Evolutionary conservation across 2,888 invertebrate species (phyloP).

Genomic region (Orthosia cruda): DNA sequence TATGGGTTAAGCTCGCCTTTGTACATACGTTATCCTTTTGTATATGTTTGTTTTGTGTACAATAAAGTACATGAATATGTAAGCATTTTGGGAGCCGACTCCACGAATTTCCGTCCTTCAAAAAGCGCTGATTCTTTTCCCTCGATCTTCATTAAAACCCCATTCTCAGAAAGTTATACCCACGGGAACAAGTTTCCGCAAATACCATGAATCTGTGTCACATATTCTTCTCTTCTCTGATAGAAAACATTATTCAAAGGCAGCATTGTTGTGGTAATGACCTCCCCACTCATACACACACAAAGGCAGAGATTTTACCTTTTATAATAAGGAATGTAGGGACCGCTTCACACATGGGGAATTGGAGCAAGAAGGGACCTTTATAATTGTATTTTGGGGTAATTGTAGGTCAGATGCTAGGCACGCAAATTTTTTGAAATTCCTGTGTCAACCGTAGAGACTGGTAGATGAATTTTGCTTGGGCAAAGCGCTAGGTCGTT

Average conservation of each 20-base stretch:
- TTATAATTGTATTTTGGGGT: neutral
- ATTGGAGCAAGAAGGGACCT: conserved; percentile 3
- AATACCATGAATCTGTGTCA: neutral
- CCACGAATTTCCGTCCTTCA: neutral
- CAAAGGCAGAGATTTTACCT: conserved; percentile 14
- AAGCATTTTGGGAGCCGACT: no score
- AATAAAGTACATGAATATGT: no score
- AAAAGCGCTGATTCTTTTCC: neutral
- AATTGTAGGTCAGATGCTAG: neutral
- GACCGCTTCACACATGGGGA: neutral
- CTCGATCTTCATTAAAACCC: neutral
- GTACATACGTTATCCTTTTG: no score
- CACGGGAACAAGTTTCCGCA: neutral
- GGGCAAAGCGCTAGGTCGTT: no score
- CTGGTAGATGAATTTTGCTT: no score
- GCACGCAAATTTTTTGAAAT: no score
- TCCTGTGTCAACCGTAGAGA: no score
- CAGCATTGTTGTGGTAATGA: conserved; percentile 12
- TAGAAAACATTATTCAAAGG: neutral
- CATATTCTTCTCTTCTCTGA: neutral
- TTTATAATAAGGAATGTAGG: conserved; percentile 22
- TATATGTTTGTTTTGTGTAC: no score
- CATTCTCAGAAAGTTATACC: neutral
- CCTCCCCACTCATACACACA: neutral
- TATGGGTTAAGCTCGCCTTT: no score